phyloP scores from a whole-genome alignment of 2,888 invertebrate genomes.

The Leuctra nigra region DNA sequence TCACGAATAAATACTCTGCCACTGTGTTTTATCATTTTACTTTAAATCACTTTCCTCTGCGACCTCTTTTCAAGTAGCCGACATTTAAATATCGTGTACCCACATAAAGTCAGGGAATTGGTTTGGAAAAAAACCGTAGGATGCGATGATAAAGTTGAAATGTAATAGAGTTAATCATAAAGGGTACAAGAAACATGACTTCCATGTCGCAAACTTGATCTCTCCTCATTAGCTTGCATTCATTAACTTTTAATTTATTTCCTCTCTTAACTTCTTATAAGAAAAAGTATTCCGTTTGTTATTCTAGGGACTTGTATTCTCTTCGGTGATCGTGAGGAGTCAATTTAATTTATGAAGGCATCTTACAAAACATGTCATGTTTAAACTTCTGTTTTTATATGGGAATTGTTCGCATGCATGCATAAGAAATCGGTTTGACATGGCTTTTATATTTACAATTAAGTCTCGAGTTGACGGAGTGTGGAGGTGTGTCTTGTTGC shows the following conservation, averaged over 20 bases:
- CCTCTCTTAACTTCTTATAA: background rate
- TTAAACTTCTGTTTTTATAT: slow-evolving; percentile 10
- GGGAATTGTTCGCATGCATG: background rate
- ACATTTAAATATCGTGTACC: no score
- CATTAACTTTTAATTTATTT: background rate
- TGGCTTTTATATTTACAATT: background rate
- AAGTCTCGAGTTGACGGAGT: background rate
- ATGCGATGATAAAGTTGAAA: no score
- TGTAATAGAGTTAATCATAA: no score
- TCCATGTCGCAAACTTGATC: background rate
- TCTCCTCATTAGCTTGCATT: slow-evolving; percentile 6
- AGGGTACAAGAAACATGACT: background rate
- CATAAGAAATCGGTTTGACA: background rate
- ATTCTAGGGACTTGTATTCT: background rate
- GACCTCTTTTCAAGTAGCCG: no score
- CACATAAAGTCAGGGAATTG: no score
- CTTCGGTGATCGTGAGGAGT: background rate
- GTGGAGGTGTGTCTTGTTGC: background rate
- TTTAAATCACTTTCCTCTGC: no score
- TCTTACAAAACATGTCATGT: slow-evolving; percentile 14
- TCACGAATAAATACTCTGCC: no score
- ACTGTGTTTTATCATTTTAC: no score
- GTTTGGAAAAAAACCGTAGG: no score
- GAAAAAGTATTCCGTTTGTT: background rate
- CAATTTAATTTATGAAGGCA: slow-evolving; percentile 7